Percentiles rank a stretch among this genome's conserved stretches.
phyloP scores from a whole-genome alignment of 2,888 invertebrate species.

The Parnassius apollo region DNA sequence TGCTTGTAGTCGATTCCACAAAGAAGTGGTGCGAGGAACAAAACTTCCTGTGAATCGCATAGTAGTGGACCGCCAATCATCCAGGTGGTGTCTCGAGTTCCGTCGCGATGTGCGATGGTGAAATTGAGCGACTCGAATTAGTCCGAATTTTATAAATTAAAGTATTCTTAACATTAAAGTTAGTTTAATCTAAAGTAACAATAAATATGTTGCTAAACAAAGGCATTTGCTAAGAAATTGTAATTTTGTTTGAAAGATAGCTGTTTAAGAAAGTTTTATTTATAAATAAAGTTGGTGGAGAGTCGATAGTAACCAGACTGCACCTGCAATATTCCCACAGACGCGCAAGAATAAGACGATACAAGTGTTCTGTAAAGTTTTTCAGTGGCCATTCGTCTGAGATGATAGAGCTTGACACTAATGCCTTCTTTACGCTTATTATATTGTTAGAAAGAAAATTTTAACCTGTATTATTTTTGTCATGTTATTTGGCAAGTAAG shows the following conservation, averaged over 20 bases:
- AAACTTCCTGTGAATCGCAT: too few species aligned
- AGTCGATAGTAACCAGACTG: conserved; percentile 39
- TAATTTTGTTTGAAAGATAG: conserved; percentile 21
- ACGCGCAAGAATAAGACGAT: conserved; percentile 33
- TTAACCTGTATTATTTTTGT: conserved; percentile 8
- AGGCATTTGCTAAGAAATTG: conserved; percentile 5
- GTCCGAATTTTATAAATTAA: too few species aligned
- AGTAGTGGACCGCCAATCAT: too few species aligned
- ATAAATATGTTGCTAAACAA: conserved; percentile 12
- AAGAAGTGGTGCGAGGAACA: too few species aligned
- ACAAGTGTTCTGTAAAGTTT: conserved; percentile 32
- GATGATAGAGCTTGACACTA: conserved; percentile 32
- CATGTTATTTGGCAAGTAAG: conserved; percentile 1
- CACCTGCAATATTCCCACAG: conserved; percentile 42
- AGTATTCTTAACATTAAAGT: conserved; percentile 12
- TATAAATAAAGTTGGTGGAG: conserved; percentile 33
- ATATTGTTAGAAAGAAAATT: conserved; percentile 19
- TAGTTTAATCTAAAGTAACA: conserved; percentile 25
- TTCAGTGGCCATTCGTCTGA: conserved; percentile 33
- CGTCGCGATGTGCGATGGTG: too few species aligned
- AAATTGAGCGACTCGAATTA: too few species aligned
- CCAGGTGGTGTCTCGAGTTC: too few species aligned
- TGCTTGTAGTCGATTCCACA: too few species aligned
- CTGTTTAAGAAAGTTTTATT: conserved; percentile 25
- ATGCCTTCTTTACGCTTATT: conserved; percentile 26